Base-by-base conservation (phyloP, 23 tunicate genomes). In the Pegea sp. region DNA sequence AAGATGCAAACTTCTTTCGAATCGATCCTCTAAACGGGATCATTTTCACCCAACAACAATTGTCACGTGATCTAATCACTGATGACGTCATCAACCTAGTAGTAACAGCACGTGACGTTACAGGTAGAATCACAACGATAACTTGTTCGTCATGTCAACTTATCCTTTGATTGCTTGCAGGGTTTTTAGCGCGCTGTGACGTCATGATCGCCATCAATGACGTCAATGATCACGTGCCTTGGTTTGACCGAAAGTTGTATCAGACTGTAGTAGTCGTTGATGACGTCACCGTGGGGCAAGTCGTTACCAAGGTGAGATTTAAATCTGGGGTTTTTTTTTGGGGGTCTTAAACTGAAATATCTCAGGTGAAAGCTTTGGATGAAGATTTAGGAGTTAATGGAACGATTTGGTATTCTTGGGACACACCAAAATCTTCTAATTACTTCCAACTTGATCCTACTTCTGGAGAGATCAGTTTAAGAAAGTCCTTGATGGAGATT, bases 201-300 rank as follows among this genome's bases (percentile, higher is more conserved):
- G 72, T 73, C 18, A 13, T 29, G 34, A 49, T 73, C 26, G 28
- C 48, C n/a, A 48, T 73, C 31, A 18, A 27, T 22, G 86, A 74
- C 34, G 74, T 44, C 19, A 74, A 74, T 33, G 74, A 74, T 63
- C 66, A 74, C 44, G 60, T 64, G 4, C 88, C 88, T 2, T 42
- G 32, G 0, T 74, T 74, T 29, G 20, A 26, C 2, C 67, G 25
- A 8, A 29, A 30, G 2, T 1, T n/a, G 24, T 74, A 74, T 49
- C 46, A 2, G 2, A 60, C 51, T 6, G 61, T 33, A 24, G 24
- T 74, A 2, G 24, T 27, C 22, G 56, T 52, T 18, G 3, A 43
- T 22, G 61, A 67, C 19, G 55, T 42, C 0, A 20, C 26, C 24
- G 44, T 59, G 21, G 60, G 44, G 16, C 31, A 61, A 43, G n/a